Conservation (phyloP, 1,140 invertebrate species). For the Bombus confusus region DNA sequence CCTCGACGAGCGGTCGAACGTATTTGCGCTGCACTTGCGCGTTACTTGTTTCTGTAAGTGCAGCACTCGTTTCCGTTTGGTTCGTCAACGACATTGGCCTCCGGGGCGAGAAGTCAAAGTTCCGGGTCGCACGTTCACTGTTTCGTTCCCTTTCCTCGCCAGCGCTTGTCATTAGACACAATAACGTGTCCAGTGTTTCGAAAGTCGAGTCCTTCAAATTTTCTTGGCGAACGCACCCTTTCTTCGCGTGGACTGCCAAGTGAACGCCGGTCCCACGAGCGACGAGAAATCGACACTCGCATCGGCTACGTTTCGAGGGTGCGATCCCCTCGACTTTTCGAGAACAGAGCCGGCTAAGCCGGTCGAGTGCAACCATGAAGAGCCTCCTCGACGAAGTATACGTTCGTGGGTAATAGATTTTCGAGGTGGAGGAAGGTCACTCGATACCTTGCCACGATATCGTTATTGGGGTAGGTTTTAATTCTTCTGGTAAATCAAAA, state of each 20-base stretch:
- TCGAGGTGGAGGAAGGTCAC: background rate
- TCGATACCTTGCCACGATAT: background rate
- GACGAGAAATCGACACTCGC: constrained; percentile 59
- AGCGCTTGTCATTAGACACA: constrained; percentile 1
- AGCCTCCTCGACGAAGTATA: constrained; percentile 6
- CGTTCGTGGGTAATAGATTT: constrained; percentile 9
- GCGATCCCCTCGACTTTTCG: constrained; percentile 44
- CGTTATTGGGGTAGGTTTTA: background rate
- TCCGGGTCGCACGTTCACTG: constrained; percentile 18
- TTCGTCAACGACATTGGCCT: background rate
- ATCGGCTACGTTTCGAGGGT: constrained; percentile 59
- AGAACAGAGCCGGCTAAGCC: background rate
- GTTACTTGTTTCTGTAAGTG: background rate
- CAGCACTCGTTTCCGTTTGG: constrained; percentile 22
- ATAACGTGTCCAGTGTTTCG: constrained; percentile 51
- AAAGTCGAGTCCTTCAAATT: constrained; percentile 57
- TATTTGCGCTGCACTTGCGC: constrained; percentile 30
- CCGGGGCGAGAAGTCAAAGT: background rate
- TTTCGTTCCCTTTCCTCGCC: background rate
- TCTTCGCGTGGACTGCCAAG: constrained; percentile 54
- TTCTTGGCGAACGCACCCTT: constrained; percentile 66
- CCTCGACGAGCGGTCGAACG: background rate
- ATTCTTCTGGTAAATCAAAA: background rate
- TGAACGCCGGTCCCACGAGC: constrained; percentile 53
- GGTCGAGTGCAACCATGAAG: constrained; percentile 29